phyloP scores from a whole-genome alignment of 2,888 invertebrate species.

The Oxystoma pomonae region DNA sequence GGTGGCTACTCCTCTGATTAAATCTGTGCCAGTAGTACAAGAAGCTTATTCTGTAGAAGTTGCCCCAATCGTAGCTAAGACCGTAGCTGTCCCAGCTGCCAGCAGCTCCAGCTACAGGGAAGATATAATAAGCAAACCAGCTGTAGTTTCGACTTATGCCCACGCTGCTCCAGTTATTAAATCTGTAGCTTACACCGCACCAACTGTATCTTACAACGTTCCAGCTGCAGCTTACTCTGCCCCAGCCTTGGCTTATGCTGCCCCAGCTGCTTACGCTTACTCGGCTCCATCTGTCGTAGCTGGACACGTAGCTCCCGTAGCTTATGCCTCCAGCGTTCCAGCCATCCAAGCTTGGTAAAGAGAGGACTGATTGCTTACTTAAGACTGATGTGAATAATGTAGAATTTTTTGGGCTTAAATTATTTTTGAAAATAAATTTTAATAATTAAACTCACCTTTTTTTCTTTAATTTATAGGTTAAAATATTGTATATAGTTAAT shows the following conservation, averaged over 20 bases:
- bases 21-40: not conserved
- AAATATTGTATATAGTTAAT: too few relatives aligned
- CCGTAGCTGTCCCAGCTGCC: constrained; percentile 14
- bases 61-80: constrained; percentile 18
- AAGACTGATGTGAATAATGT: constrained; percentile 15
- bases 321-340: constrained; percentile 16
- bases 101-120: constrained; percentile 22
- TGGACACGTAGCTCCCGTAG: constrained; percentile 1
- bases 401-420: not conserved
- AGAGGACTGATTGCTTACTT: constrained; percentile 24
- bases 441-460: too few relatives aligned
- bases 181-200: constrained; percentile 23
- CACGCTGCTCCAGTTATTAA: constrained; percentile 15
- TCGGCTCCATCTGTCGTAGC: not conserved
- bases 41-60: constrained; percentile 19
- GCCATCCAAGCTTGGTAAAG: constrained; percentile 28
- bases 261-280: not conserved
- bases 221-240: constrained; percentile 18
- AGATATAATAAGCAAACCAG: constrained; percentile 30
- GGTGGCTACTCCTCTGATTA: not conserved
- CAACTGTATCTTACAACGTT: constrained; percentile 15
- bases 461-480: too few relatives aligned
- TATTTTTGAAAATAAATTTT: not conserved
- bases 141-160: constrained; percentile 42
- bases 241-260: constrained; percentile 11